Percentiles rank a stretch among this genome's conserved stretches.
Conservation (phyloP, 2,888 invertebrate genomes). For the Xanthorhoe spadicearia region DNA sequence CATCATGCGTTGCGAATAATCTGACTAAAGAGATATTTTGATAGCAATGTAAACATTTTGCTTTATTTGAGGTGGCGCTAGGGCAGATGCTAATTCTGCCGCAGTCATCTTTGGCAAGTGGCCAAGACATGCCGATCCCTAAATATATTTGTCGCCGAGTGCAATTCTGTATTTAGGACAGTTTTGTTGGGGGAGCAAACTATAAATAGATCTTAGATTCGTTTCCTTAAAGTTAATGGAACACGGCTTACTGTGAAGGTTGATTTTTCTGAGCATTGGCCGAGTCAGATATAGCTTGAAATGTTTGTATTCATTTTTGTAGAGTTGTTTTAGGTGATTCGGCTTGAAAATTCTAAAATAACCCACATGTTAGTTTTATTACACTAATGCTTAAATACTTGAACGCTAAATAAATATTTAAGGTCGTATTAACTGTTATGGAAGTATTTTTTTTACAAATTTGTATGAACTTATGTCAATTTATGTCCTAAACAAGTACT, state of each 20-base stretch:
- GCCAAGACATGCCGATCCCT: constrained; percentile 74
- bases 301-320: no score
- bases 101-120: constrained; percentile 66
- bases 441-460: no score
- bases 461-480: no score
- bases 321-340: no score
- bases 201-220: constrained; percentile 52
- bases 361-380: no score
- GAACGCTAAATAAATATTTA: no score
- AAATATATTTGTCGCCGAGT: constrained; percentile 72
- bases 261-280: no score
- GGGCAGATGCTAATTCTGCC: constrained; percentile 65
- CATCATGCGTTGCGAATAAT: background rate
- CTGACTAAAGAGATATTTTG: constrained; percentile 41
- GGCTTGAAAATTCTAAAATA: no score
- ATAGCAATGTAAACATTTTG: constrained; percentile 45
- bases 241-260: background rate
- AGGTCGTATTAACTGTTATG: no score
- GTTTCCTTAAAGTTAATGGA: constrained; percentile 26
- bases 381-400: no score
- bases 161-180: constrained; percentile 78
- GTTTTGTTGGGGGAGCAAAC: constrained; percentile 68
- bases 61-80: constrained; percentile 62
- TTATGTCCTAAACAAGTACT: no score
- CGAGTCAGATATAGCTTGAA: no score